These are phyloP conservation scores for Cydia strobilella DNA, from an alignment of 1,140 invertebrate species.

Conservation along the genomic window DNA sequence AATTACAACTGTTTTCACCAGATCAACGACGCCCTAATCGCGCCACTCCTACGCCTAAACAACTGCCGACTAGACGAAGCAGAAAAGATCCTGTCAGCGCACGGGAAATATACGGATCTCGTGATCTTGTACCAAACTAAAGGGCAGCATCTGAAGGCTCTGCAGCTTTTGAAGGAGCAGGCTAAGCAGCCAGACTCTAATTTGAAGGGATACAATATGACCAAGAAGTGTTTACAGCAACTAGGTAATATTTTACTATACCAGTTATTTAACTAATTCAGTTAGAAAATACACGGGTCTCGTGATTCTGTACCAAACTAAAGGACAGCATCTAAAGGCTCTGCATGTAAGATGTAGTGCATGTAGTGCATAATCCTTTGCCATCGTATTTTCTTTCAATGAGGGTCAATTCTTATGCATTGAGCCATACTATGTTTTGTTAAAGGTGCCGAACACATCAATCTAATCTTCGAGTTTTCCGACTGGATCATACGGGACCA, in stretches of 20 bases:
- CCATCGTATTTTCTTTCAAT: no score
- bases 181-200: constrained; percentile 88
- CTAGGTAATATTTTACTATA: constrained; percentile 82
- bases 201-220: constrained; percentile 89
- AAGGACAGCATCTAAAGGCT: constrained; percentile 95
- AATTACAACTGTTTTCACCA: constrained; percentile 57
- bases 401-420: no score
- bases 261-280: neutral
- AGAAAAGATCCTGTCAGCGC: constrained; percentile 91
- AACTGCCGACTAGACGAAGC: constrained; percentile 97
- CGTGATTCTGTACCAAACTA: constrained; percentile 97
- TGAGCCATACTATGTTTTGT: constrained; percentile 20
- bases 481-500: constrained; percentile 93
- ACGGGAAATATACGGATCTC: constrained; percentile 95
- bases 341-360: no score
- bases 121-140: constrained; percentile 98
- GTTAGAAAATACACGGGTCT: constrained; percentile 91
- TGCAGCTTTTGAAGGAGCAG: constrained; percentile 93
- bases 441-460: constrained; percentile 89
- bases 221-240: constrained; percentile 95
- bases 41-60: constrained; percentile 94
- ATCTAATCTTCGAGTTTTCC: constrained; percentile 97
- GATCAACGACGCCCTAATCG: constrained; percentile 97
- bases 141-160: constrained; percentile 93
- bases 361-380: no score